Evolutionary conservation across 2,888 invertebrate genomes (phyloP).

Genomic region (Ephialtes manifestator): DNA sequence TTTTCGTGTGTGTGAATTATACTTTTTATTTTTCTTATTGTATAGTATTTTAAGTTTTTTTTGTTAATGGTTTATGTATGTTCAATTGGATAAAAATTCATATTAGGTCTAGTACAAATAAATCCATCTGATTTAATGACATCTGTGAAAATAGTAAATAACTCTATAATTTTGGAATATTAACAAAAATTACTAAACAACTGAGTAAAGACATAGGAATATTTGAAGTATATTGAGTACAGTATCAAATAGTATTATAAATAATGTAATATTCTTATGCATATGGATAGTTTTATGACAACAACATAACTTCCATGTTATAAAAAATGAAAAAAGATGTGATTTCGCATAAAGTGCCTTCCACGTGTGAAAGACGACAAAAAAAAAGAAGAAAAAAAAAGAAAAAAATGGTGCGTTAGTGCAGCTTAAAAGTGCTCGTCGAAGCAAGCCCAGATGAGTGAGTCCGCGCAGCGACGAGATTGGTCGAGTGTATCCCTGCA

Average conservation of each 20-base stretch:
- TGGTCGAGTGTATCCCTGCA: constrained; percentile 33
- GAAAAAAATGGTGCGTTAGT: neutral
- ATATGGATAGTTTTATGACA: neutral
- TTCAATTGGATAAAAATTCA: too few relatives aligned
- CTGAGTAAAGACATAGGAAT: too few relatives aligned
- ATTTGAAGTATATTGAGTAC: neutral
- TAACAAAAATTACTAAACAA: too few relatives aligned
- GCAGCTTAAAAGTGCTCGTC: constrained; percentile 28
- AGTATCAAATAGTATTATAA: neutral
- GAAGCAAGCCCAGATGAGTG: constrained; percentile 20
- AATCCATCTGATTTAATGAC: too few relatives aligned
- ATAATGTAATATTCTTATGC: neutral
- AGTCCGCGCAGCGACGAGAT: constrained; percentile 16
- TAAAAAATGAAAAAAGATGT: neutral
- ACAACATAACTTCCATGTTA: neutral
- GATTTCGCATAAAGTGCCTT: neutral
- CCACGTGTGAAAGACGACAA: neutral
- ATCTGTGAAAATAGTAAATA: too few relatives aligned
- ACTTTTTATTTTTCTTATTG: too few relatives aligned
- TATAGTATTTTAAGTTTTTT: too few relatives aligned
- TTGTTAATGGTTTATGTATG: too few relatives aligned
- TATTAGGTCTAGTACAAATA: too few relatives aligned
- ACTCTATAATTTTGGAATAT: too few relatives aligned
- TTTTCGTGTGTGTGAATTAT: too few relatives aligned
- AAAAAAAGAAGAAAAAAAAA: neutral